Base-by-base conservation (phyloP, 2,888 invertebrate genomes). In the Diarsia rubi region DNA sequence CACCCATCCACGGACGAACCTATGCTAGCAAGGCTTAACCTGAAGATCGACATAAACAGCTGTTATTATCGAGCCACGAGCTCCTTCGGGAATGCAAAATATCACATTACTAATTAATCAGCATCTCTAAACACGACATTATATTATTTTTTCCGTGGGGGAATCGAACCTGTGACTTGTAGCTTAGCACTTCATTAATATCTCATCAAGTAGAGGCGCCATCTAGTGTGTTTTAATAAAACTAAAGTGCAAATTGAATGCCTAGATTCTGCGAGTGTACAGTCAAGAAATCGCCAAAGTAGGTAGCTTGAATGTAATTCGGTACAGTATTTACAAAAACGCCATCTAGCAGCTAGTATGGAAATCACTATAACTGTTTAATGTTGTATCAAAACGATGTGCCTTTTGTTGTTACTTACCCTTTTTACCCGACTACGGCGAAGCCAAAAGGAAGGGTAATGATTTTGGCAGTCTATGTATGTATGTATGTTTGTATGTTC, bases 321-420 rank as follows among this genome's bases (percentile, higher is more conserved):
- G 11, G n/a, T 45, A 24, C 6, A 59, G 14, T 9, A n/a, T 76
- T 24, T 2, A 12, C 54, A 54, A n/a, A 31, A 79, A 8, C 59
- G 79, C 71, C 59, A 59, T 76, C 76, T 76, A 77, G 24, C 6
- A 37, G 59, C 27, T 49, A 21, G 11, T 60, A 9, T 3, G 2
- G 19, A 66, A 49, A 37, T 16, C 19, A 42, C 21, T n/a, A 14
- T 12, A 27, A 16, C 0, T 3, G 14, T 24, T 54, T 24, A 24
- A 4, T 11, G 0, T 14, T 9, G 6, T 37, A 37, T 37, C 37
- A 37, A 37, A 37, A 16, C 14, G 8, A 1, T 65, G 4, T 16
- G n/a, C 0, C 2, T 27, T 42, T 69, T 31, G 42, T n/a, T n/a
- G n/a, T n/a, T n/a, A n/a, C n/a, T n/a, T n/a, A n/a, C n/a, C n/a